These are phyloP conservation scores for Psittacula cyanocephala DNA, from an alignment of 2,113 vertebrate species.

Conservation along the genomic window DNA sequence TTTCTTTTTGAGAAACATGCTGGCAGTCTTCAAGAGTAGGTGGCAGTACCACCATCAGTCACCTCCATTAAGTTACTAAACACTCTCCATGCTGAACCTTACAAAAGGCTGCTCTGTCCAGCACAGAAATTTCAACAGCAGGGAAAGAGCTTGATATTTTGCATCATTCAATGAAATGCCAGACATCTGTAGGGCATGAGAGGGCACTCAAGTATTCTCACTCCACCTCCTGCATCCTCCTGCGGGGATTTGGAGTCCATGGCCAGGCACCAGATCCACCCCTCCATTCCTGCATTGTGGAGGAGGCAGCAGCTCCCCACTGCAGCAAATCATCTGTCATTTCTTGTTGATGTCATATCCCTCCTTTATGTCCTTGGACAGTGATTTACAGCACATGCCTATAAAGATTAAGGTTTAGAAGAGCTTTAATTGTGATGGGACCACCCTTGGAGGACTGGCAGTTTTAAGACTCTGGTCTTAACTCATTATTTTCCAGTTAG, in stretches of 20 bases:
- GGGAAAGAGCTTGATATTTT: background rate
- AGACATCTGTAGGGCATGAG: background rate
- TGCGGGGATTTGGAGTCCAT: accelerated
- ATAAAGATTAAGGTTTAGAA: background rate
- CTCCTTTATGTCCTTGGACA: background rate
- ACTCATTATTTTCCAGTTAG: background rate
- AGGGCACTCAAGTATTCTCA: accelerated
- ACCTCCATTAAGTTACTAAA: background rate
- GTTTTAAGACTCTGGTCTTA: background rate
- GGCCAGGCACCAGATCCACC: no score
- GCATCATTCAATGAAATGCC: background rate
- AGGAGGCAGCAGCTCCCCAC: background rate
- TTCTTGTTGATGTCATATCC: background rate
- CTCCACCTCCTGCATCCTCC: background rate
- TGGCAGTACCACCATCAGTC: background rate
- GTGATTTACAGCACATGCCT: background rate
- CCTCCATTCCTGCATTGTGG: background rate
- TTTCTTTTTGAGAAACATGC: background rate
- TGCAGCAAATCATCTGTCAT: background rate
- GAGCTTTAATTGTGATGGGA: background rate
- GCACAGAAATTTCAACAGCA: background rate
- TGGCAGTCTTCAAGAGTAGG: background rate
- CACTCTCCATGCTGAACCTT: background rate
- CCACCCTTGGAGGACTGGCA: background rate
- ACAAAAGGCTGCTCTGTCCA: background rate